Evolutionary conservation across 2,888 invertebrate species (phyloP), one percentile per base, ranked within the genome.

Genomic region (Macroteleia sp.): DNA sequence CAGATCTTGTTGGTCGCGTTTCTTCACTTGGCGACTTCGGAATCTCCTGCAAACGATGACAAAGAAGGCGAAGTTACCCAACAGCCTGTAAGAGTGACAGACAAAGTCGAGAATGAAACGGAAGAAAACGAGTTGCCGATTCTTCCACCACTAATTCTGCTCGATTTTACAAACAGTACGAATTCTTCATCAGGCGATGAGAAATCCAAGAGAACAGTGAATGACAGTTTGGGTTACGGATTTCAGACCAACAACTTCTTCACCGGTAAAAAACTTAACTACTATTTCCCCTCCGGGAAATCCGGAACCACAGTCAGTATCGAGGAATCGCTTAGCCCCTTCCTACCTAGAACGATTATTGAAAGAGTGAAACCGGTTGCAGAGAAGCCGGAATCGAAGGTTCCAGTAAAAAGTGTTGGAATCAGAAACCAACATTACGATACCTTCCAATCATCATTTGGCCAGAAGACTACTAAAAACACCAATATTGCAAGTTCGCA

Each of bases 171-270:
- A 0, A 90, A 91, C 41, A 82, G 80, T 2, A 86, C 86, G 0
- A 83, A 85, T 46, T 28, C 62, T 3, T 62, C 81, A 0, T 54
- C 78, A 0, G 34, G 69, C n/a, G 91, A 91, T 2, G 90, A 89
- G 14, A 91, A 91, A 62, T 83, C 86, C 0, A 96, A 96, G 86
- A 92, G 96, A 81, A 96, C 96, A 0, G 94, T 96, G 10, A 95
- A 96, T 79, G 94, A 94, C 0, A 94, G 94, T 48, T 91, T 96
- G 9, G 96, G 96, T 67, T 96, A 95, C 87, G 95, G 95, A 5
- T 94, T 93, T 78, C 92, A 92, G 81, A 92, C 92, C 1, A 93
- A 93, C 81, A 91, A 91, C 79, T 32, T 91, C 0, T 85, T 87
- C 16, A 67, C 77, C 0, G 87, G 87, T 1, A 69, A 22, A 39